Base-by-base conservation (phyloP, 2,888 invertebrate genomes). In the Orchestes rusci region DNA sequence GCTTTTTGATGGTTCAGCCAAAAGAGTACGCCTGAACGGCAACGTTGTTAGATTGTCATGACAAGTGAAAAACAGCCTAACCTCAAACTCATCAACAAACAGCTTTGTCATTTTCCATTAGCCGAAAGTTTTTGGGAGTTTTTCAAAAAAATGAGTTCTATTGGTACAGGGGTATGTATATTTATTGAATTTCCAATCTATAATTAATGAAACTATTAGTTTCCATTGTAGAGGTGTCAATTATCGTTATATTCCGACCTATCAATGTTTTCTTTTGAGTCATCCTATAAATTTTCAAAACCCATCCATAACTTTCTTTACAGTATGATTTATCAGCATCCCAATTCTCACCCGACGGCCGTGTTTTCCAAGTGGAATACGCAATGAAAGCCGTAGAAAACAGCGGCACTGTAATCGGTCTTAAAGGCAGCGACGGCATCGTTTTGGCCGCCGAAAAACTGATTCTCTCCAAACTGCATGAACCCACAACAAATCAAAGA, bases 321-420 rank as follows among this genome's bases (percentile, higher is more conserved):
- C 70, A 95, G 93, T 99, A 99, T 68, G 99, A 99, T 79, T 77
- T 99, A 60, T 97, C 97, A 48, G 99, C 99, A n/a, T 95, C 99
- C 30, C 99, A 99, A 75, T 99, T 99, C 72, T 99, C 97, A 2
- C 99, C 99, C 2, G 99, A 99, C 68, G 99, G 99, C 7, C 77
- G 97, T 58, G 97, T 99, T 23, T 99, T 99, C 70, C 99, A 99
- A 80, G 94, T 99, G 2, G 99, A 99, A 74, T 99, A 99, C 73
- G 99, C 99, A 3, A 88, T 88, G 42, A 99, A 99, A 72, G 99
- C 99, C 3, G 97, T 99, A 2, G 99, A 99, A 72, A 69, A 68
- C 43, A 68, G 68, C 47, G 95, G 96, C 7, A 97, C 97, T 48
- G 93, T 94, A 10, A 85, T 99, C 53, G 97, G 88, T 1, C 76